Conservation (phyloP, 2,113 vertebrate species). For the Heterochromis multidens region DNA sequence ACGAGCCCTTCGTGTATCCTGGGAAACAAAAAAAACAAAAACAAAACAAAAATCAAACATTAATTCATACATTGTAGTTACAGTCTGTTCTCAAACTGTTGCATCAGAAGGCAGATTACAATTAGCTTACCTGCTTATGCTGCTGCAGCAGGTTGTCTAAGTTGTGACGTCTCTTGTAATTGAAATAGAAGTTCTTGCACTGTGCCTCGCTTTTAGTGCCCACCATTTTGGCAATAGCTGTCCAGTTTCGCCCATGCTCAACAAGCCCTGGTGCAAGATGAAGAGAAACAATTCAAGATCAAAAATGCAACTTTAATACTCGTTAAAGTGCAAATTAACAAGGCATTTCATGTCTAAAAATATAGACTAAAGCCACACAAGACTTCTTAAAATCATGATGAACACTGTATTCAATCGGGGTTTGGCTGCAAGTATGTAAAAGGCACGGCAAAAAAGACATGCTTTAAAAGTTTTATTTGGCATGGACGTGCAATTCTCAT, state of each 20-base stretch:
- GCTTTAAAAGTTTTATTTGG: background rate
- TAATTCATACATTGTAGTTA: background rate
- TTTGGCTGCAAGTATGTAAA: background rate
- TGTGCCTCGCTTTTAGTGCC: slow-evolving; percentile 98
- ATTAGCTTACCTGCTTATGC: slow-evolving; percentile 84
- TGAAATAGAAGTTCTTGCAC: slow-evolving; percentile 99
- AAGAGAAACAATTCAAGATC: background rate
- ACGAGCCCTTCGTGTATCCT: slow-evolving; percentile 83
- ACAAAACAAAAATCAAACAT: background rate
- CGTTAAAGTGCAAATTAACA: background rate
- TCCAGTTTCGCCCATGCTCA: slow-evolving; percentile 97
- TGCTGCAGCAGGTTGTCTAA: slow-evolving; percentile 96
- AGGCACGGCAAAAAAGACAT: background rate
- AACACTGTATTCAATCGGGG: background rate
- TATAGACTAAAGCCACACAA: background rate
- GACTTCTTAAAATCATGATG: background rate
- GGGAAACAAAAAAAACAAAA: slow-evolving; percentile 2
- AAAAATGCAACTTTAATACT: background rate
- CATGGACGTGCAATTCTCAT: background rate
- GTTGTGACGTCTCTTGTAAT: slow-evolving; percentile 96
- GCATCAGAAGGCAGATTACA: no score
- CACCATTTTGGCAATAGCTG: slow-evolving; percentile 98
- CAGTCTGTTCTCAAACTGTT: no score
- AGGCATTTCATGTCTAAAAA: background rate
- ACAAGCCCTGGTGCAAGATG: slow-evolving; percentile 82